Evolutionary conservation across 2,113 vertebrate species (phyloP).

Genomic region (Tragelaphus imberbis): DNA sequence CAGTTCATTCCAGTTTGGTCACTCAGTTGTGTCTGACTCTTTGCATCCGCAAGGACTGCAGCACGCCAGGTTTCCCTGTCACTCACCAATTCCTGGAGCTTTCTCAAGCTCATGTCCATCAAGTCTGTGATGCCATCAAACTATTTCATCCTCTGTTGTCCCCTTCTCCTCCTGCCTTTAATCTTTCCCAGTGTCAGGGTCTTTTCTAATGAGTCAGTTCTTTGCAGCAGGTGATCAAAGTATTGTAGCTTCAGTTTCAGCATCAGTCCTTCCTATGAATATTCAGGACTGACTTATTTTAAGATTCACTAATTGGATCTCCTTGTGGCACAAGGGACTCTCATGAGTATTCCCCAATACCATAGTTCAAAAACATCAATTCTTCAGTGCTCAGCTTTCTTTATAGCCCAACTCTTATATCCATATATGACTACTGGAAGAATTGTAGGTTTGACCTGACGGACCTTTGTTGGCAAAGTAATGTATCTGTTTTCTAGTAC

Average conservation of each 20-base stretch:
- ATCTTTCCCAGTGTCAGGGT: not conserved
- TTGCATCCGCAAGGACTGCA: not conserved
- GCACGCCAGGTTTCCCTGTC: accelerated
- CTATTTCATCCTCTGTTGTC: not conserved
- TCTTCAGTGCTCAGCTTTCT: not conserved
- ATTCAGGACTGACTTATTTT: not conserved
- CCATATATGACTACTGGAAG: not conserved
- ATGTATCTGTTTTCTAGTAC: not conserved
- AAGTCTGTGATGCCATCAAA: not conserved
- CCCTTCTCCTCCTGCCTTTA: not conserved
- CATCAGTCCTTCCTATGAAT: not conserved
- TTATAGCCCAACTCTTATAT: not conserved
- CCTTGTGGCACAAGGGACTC: not conserved
- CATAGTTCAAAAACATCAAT: not conserved
- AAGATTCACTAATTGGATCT: not conserved
- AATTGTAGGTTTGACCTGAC: not conserved
- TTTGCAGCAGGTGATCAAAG: not conserved
- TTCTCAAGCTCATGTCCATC: not conserved
- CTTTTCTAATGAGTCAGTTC: not conserved
- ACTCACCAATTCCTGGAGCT: not conserved
- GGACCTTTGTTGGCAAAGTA: not conserved
- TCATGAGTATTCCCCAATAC: not conserved
- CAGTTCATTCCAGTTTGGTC: not conserved
- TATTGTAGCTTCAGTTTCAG: not conserved
- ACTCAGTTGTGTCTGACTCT: accelerated